Evolutionary conservation across 2,113 vertebrate genomes (phyloP).

Genomic region (Ascaphus truei): DNA sequence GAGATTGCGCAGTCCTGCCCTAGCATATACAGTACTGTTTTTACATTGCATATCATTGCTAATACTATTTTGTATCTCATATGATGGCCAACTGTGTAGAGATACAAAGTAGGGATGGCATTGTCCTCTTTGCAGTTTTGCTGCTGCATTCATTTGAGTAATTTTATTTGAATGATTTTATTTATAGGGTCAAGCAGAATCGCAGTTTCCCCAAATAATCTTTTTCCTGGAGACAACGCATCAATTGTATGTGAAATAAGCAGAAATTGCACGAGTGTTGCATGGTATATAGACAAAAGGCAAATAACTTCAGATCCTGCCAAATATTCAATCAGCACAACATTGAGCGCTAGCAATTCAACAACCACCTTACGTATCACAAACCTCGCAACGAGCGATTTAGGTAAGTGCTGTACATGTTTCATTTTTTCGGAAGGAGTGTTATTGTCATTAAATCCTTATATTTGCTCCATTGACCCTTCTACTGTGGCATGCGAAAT

Average conservation of each 20-base stretch:
- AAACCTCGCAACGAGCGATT: not conserved
- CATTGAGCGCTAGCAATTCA: not conserved
- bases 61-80: too few species aligned
- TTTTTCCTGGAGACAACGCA: not conserved
- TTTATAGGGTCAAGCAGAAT: not conserved
- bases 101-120: too few species aligned
- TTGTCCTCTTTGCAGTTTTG: too few species aligned
- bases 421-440: not conserved
- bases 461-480: not conserved
- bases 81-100: too few species aligned
- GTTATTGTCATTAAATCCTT: too few species aligned
- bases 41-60: too few species aligned
- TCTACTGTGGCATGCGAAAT: too few species aligned
- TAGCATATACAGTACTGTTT: too few species aligned
- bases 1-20: too few species aligned
- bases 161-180: too few species aligned
- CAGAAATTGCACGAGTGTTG: not conserved
- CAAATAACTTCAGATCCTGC: not conserved
- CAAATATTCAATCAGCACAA: not conserved
- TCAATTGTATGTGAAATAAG: not conserved
- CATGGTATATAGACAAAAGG: not conserved
- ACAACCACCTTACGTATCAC: not conserved
- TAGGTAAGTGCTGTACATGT: not conserved
- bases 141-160: too few species aligned
- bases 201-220: not conserved